Percentiles rank a stretch among this genome's conserved stretches.
Conservation (phyloP, 2,113 vertebrate genomes). For the Ardeotis arabs region DNA sequence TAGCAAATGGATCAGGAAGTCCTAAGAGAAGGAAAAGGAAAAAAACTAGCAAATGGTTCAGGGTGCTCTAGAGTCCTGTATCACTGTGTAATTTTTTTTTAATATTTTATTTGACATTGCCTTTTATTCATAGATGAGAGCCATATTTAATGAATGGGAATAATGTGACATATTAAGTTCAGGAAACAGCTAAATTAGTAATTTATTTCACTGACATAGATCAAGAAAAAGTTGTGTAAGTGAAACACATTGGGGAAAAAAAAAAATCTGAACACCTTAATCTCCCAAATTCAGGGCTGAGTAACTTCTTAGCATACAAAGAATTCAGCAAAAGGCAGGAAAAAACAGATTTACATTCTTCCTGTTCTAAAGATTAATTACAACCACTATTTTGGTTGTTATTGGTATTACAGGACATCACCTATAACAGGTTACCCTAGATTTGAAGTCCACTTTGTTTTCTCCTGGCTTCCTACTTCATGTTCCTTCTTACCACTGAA, state of each 20-base stretch:
- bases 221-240: not conserved
- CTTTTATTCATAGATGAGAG: not conserved
- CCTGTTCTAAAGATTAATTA: not conserved
- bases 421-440: not conserved
- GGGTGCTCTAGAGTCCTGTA: not conserved
- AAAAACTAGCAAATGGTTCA: not conserved
- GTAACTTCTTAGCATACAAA: not conserved
- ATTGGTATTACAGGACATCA: not conserved
- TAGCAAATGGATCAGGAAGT: constrained; percentile 98
- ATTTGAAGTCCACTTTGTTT: not conserved
- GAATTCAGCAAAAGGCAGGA: not conserved
- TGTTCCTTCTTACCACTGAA: not conserved
- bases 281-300: not conserved
- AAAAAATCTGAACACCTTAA: not conserved
- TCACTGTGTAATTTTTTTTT: not conserved
- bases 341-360: not conserved
- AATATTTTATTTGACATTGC: not conserved
- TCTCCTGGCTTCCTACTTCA: not conserved
- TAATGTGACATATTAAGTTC: not conserved
- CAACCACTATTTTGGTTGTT: not conserved
- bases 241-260: accelerated
- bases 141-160: not conserved
- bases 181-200: not conserved
- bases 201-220: not conserved
- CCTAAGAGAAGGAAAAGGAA: constrained; percentile 76